These are phyloP conservation scores for Oligia fasciuncula DNA, from an alignment of 2,888 invertebrate species.

Conservation along the genomic window DNA sequence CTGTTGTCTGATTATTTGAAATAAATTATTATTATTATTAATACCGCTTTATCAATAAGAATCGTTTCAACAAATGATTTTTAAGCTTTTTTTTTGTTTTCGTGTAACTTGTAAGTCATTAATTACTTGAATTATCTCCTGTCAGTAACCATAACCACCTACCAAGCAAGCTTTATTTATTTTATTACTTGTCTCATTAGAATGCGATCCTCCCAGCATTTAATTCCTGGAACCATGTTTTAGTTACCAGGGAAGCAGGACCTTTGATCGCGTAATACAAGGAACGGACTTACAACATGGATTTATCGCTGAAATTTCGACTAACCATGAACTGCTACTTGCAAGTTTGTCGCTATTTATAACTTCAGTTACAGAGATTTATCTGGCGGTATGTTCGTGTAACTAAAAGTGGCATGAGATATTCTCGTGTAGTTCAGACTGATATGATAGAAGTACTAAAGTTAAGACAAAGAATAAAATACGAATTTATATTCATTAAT, in stretches of 20 bases:
- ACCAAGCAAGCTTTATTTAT: not conserved
- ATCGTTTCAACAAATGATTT: not conserved
- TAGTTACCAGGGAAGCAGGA: conserved; percentile 48
- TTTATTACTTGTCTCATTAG: conserved; percentile 13
- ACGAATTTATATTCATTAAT: not conserved
- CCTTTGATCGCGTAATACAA: conserved; percentile 50
- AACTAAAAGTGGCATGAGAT: not conserved
- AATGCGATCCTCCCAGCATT: conserved; percentile 20
- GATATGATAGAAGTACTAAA: not conserved
- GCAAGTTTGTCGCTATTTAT: conserved; percentile 38
- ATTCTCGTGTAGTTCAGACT: not conserved
- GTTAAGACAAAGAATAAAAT: not conserved
- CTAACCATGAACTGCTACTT: conserved; percentile 22
- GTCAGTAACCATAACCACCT: not conserved
- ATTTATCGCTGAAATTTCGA: conserved; percentile 55
- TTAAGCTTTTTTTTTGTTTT: not conserved
- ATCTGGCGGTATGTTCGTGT: conserved; percentile 11
- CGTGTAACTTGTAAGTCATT: not conserved
- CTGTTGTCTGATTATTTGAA: no score
- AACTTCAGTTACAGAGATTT: conserved; percentile 21
- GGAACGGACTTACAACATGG: conserved; percentile 44
- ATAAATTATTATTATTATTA: no score
- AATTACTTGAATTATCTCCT: not conserved
- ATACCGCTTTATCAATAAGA: not conserved
- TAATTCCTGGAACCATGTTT: conserved; percentile 29